Conservation (phyloP, 2,888 invertebrate genomes). For the Halictus ligatus region DNA sequence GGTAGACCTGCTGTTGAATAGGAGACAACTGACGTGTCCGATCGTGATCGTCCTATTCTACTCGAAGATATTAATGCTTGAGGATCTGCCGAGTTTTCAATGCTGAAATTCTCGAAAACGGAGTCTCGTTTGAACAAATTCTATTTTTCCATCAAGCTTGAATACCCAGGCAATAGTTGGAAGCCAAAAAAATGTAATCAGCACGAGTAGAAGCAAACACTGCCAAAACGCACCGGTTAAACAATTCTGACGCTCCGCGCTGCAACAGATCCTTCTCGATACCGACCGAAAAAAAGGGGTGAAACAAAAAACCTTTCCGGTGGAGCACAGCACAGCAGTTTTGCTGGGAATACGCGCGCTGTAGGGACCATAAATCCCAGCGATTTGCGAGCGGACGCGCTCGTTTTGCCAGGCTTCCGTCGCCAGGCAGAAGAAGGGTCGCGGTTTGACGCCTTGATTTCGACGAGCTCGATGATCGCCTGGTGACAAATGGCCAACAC, state of each 20-base stretch:
- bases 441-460: slow-evolving; percentile 56
- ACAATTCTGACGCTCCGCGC: neutral
- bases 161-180: too few species aligned
- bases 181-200: neutral
- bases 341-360: neutral
- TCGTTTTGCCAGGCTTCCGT: slow-evolving; percentile 48
- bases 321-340: neutral
- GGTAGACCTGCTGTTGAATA: too few species aligned
- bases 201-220: neutral
- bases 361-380: slow-evolving; percentile 36
- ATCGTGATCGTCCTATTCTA: too few species aligned
- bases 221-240: neutral
- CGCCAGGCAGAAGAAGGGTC: slow-evolving; percentile 39
- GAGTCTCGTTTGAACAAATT: too few species aligned
- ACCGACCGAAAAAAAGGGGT: neutral
- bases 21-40: too few species aligned
- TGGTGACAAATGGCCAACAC: slow-evolving; percentile 61
- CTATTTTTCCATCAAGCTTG: too few species aligned
- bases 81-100: too few species aligned
- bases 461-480: slow-evolving; percentile 58
- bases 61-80: too few species aligned
- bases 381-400: slow-evolving; percentile 32
- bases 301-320: neutral
- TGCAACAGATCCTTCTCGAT: neutral
- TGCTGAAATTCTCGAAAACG: too few species aligned